phyloP scores from a whole-genome alignment of 2,797 vertebrate genomes.

The Acropternis orthonyx region DNA sequence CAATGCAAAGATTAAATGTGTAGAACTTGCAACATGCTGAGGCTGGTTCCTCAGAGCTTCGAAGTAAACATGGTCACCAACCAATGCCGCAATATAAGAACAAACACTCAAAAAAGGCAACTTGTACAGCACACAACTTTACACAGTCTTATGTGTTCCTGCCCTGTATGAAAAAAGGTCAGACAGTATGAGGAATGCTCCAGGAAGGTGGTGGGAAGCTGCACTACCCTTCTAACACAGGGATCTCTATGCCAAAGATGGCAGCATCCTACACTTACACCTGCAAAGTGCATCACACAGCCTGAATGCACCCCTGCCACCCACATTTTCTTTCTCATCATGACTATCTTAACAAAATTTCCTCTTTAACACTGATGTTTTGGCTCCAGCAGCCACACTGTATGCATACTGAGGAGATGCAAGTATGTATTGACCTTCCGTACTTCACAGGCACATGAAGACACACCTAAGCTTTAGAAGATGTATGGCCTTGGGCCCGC shows the following conservation, averaged over 20 bases:
- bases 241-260: background rate
- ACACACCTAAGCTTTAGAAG: background rate
- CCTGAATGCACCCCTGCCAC: accelerated
- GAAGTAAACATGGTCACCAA: accelerated
- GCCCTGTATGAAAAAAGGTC: background rate
- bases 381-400: background rate
- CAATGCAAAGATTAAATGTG: background rate
- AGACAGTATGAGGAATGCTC: background rate
- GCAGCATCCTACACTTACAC: background rate
- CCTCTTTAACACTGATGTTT: background rate
- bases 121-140: background rate
- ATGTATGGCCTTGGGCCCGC: background rate
- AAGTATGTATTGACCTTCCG: background rate
- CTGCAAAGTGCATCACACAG: background rate
- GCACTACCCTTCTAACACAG: background rate
- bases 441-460: background rate
- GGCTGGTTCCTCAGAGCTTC: background rate
- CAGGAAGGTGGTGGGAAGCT: background rate
- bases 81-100: background rate
- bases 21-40: background rate
- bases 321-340: background rate
- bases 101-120: background rate
- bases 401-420: accelerated
- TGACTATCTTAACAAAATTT: background rate
- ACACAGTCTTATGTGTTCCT: background rate